Conservation (phyloP, 1,140 invertebrate genomes). For the Palaemon carinicauda region DNA sequence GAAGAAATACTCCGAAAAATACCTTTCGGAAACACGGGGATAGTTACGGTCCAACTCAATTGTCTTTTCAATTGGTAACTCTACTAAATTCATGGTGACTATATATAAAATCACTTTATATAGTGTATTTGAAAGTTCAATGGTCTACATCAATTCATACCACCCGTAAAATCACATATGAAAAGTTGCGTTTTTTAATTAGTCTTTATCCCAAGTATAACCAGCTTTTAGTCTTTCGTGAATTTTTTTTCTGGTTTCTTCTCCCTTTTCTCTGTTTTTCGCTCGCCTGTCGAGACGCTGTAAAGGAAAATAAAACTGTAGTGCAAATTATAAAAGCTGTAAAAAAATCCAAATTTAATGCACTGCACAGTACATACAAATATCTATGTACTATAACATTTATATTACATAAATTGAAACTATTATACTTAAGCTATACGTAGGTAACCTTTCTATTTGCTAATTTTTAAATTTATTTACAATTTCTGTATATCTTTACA, state of each 20-base stretch:
- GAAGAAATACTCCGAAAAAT: slow-evolving; percentile 32
- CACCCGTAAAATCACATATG: background rate
- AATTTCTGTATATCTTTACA: too few species aligned
- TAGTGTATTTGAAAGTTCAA: background rate
- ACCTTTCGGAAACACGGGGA: slow-evolving; percentile 31
- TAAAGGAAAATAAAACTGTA: background rate
- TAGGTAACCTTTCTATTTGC: too few species aligned
- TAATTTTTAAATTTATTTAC: too few species aligned
- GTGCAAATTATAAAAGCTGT: too few species aligned
- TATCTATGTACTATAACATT: too few species aligned
- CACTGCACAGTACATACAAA: too few species aligned
- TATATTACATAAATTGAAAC: background rate
- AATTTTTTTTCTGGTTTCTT: slow-evolving; percentile 14
- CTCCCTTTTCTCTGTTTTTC: background rate
- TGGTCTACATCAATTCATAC: background rate
- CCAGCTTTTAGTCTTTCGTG: slow-evolving; percentile 23
- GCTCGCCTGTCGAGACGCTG: slow-evolving; percentile 14
- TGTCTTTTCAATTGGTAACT: slow-evolving; percentile 18
- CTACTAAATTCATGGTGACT: background rate
- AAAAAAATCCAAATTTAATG: background rate
- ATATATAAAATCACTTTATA: background rate
- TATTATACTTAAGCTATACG: too few species aligned
- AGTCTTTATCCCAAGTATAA: slow-evolving; percentile 10
- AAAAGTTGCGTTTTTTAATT: background rate
- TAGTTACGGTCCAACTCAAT: slow-evolving; percentile 11